phyloP scores from a whole-genome alignment of 1,140 invertebrate species.

The Diorhabda sublineata region DNA sequence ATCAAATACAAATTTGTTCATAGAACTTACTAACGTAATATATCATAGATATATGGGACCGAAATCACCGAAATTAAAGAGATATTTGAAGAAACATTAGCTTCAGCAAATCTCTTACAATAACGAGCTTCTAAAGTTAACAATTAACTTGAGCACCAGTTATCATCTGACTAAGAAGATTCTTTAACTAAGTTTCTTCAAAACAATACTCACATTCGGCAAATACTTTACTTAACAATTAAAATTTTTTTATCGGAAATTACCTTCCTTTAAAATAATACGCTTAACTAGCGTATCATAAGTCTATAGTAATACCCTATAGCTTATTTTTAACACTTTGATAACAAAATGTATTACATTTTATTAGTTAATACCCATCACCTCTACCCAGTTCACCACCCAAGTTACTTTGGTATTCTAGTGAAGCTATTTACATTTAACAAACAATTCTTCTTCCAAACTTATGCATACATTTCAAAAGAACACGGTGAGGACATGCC shows the following conservation, averaged over 20 bases:
- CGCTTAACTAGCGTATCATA: slow-evolving; percentile 34
- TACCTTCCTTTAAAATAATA: slow-evolving; percentile 46
- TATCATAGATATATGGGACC: slow-evolving; percentile 96
- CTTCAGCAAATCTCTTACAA: background rate
- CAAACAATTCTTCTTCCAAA: background rate
- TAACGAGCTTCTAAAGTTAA: slow-evolving; percentile 39
- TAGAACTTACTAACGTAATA: slow-evolving; percentile 88
- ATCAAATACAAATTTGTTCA: slow-evolving; percentile 57
- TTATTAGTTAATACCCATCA: slow-evolving; percentile 29
- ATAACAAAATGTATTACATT: slow-evolving; percentile 39
- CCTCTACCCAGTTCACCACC: slow-evolving; percentile 20
- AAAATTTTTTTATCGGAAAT: slow-evolving; percentile 44
- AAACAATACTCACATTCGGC: slow-evolving; percentile 37
- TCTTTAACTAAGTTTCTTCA: slow-evolving; percentile 14
- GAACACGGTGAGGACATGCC: too few species aligned
- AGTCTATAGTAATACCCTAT: slow-evolving; percentile 40
- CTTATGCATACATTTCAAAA: too few species aligned
- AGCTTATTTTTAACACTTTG: slow-evolving; percentile 34
- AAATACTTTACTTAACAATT: slow-evolving; percentile 41
- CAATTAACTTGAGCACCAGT: slow-evolving; percentile 35
- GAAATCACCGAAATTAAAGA: slow-evolving; percentile 66
- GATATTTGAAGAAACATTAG: slow-evolving; percentile 23
- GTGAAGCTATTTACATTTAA: slow-evolving; percentile 24
- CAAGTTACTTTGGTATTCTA: slow-evolving; percentile 13
- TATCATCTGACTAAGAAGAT: background rate